phyloP scores from a whole-genome alignment of 2,113 vertebrate genomes.

The Ramphastos sulfuratus region DNA sequence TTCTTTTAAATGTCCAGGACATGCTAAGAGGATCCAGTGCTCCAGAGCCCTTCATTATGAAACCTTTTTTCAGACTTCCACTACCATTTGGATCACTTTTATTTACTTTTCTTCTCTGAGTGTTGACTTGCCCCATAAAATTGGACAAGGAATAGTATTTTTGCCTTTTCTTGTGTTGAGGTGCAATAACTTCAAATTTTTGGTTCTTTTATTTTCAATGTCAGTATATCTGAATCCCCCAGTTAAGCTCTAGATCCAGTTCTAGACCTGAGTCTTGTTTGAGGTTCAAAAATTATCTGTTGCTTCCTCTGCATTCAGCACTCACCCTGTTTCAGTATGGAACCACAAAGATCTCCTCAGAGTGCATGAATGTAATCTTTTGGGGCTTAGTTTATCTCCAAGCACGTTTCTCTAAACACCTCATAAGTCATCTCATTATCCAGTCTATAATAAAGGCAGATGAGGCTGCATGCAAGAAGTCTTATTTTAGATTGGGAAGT shows the following conservation, averaged over 20 bases:
- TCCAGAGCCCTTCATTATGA: background rate
- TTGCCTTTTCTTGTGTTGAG: background rate
- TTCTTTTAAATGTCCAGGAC: background rate
- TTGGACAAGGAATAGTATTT: background rate
- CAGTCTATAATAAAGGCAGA: background rate
- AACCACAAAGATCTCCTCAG: background rate
- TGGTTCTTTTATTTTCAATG: background rate
- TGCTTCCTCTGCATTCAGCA: background rate
- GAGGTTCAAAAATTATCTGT: background rate
- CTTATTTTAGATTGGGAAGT: background rate
- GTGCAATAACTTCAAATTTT: background rate
- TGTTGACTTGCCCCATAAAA: background rate
- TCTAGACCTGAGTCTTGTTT: background rate
- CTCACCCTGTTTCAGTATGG: background rate
- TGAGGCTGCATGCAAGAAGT: background rate
- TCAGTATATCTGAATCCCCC: background rate
- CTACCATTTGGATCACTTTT: background rate
- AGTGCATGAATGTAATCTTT: accelerated
- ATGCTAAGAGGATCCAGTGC: background rate
- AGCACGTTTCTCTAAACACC: background rate
- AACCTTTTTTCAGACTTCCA: background rate
- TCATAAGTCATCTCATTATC: accelerated
- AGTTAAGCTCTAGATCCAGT: background rate
- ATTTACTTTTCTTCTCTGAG: background rate
- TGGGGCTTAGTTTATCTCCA: background rate